A percentile compares a stretch with the other conserved stretches of the same genome.
Evolutionary conservation across 1,140 invertebrate species (phyloP).

Genomic region (Halesus radiatus): DNA sequence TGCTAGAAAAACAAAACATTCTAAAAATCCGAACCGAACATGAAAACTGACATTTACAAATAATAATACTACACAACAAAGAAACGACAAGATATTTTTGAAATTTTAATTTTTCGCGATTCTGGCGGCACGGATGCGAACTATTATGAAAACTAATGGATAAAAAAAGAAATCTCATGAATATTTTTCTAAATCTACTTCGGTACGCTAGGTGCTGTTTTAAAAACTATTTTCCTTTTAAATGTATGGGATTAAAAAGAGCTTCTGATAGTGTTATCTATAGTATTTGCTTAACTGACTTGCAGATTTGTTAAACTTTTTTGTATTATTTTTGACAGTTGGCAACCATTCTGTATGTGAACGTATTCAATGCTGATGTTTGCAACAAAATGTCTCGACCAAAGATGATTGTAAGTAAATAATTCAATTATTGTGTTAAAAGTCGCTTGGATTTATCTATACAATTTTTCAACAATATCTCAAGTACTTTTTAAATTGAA

Average conservation of each 20-base stretch:
- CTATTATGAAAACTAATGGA: no score
- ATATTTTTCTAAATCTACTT: no score
- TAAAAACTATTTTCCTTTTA: no score
- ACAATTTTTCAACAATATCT: neutral
- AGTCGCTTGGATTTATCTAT: neutral
- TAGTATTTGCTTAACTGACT: constrained; percentile 31
- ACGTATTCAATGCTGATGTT: constrained; percentile 41
- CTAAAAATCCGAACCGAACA: neutral
- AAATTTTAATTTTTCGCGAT: no score
- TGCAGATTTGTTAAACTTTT: constrained; percentile 45
- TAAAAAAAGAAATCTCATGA: no score
- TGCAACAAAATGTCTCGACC: constrained; percentile 48
- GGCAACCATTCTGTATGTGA: constrained; percentile 34
- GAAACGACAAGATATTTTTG: no score
- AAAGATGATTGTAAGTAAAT: constrained; percentile 49
- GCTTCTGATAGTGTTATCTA: neutral
- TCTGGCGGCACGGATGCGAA: no score
- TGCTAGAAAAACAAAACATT: constrained; percentile 26
- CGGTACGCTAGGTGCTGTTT: no score
- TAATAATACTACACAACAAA: no score
- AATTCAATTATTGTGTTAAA: constrained; percentile 30
- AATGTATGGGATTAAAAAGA: no score
- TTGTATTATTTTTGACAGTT: constrained; percentile 43
- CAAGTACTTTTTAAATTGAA: neutral
- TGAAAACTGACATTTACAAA: no score